phyloP scores from a whole-genome alignment of 2,797 vertebrate genomes.

The Cephalopachus bancanus region DNA sequence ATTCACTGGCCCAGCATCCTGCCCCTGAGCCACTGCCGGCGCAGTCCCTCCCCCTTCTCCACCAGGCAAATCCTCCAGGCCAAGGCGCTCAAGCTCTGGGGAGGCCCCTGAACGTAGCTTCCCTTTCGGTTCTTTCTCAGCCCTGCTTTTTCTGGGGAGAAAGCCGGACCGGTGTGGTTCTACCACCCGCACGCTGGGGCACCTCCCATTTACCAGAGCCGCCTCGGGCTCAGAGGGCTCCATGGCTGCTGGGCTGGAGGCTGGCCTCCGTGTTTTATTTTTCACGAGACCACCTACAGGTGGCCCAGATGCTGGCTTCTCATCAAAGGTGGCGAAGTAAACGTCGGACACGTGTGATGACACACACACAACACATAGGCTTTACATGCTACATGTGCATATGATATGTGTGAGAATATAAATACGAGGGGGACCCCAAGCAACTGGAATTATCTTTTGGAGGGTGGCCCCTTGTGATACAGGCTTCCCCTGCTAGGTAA shows the following conservation, averaged over 20 bases:
- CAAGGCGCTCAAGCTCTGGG: rapidly evolving
- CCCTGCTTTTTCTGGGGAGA: background rate
- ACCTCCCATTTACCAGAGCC: background rate
- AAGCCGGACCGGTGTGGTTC: background rate
- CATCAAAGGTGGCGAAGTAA: background rate
- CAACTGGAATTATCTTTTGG: too few species aligned
- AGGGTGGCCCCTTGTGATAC: too few species aligned
- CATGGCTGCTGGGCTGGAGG: background rate
- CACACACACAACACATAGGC: background rate
- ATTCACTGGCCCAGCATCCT: background rate
- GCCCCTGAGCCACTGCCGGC: too few species aligned
- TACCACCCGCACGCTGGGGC: background rate
- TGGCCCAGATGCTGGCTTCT: background rate
- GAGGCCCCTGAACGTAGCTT: too few species aligned
- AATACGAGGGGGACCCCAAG: background rate
- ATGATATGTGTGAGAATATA: background rate
- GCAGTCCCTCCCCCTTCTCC: rapidly evolving
- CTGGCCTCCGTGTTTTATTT: background rate
- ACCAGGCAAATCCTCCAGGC: too few species aligned
- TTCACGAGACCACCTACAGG: background rate
- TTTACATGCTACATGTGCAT: background rate
- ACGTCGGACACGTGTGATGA: background rate
- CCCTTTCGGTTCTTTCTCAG: background rate
- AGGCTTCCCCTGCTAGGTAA: too few species aligned
- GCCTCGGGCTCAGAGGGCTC: background rate